These are phyloP conservation scores for Diaphora mendica DNA, from an alignment of 2,888 invertebrate species.

Conservation along the genomic window DNA sequence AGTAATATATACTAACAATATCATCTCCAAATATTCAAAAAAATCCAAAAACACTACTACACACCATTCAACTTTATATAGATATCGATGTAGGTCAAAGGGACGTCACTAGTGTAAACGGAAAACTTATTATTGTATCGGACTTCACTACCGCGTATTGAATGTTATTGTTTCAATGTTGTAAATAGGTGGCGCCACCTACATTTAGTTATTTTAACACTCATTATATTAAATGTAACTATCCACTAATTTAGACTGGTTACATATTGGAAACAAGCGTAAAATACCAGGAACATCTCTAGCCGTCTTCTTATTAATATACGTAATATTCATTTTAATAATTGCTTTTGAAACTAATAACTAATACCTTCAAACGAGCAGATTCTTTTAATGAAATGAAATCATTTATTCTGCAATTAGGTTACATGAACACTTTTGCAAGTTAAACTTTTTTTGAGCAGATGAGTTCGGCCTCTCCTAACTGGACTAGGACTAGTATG, in stretches of 20 bases:
- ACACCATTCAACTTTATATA: conserved; percentile 5
- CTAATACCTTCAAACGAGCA: too few species aligned
- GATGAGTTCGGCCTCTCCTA: too few species aligned
- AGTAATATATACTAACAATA: too few species aligned
- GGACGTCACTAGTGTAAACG: conserved; percentile 39
- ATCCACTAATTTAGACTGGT: background rate
- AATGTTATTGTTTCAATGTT: conserved; percentile 62
- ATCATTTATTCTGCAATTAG: too few species aligned
- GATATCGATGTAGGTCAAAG: conserved; percentile 36
- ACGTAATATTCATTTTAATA: too few species aligned
- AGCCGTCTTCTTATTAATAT: background rate
- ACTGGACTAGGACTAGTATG: too few species aligned
- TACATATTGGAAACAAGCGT: background rate
- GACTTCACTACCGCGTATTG: conserved; percentile 56
- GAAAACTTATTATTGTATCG: conserved; percentile 51
- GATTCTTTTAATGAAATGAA: too few species aligned
- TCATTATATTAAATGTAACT: conserved; percentile 1
- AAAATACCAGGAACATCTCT: background rate
- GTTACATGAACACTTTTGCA: too few species aligned
- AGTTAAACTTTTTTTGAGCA: too few species aligned
- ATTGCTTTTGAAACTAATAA: too few species aligned
- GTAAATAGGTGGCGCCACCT: conserved; percentile 57
- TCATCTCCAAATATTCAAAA: too few species aligned
- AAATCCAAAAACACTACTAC: background rate
- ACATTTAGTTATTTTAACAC: conserved; percentile 32